phyloP scores from a whole-genome alignment of 2,113 vertebrate species.

The Gavialis gangeticus region DNA sequence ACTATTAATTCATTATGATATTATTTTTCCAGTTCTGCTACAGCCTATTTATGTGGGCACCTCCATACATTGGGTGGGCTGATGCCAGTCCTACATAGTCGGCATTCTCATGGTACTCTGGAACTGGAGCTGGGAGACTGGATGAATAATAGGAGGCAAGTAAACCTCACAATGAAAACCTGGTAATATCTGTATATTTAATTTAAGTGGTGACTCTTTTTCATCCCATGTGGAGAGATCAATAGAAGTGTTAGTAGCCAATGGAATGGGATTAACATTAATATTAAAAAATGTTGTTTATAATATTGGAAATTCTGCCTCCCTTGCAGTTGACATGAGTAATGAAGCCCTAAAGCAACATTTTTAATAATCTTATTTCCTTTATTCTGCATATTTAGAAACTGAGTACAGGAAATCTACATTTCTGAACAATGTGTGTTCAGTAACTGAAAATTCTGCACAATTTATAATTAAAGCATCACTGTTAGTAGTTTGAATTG shows the following conservation, averaged over 20 bases:
- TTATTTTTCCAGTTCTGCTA: conserved; percentile 84
- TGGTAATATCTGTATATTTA: not conserved
- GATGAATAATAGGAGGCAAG: conserved; percentile 93
- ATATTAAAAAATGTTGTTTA: not conserved
- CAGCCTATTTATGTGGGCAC: conserved; percentile 96
- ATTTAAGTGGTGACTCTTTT: not conserved
- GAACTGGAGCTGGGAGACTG: conserved; percentile 97
- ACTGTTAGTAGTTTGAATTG: not conserved
- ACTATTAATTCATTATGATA: not conserved
- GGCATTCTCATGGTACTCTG: conserved; percentile 89
- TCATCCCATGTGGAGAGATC: not conserved
- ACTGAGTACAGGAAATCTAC: not conserved
- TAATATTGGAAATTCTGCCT: not conserved
- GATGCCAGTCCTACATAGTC: conserved; percentile 92
- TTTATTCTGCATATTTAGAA: not conserved
- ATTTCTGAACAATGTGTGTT: not conserved
- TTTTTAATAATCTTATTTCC: not conserved
- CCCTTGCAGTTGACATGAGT: not conserved
- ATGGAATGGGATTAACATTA: not conserved
- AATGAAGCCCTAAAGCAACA: not conserved
- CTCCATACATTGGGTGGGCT: conserved; percentile 93
- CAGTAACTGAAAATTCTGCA: not conserved
- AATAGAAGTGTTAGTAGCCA: not conserved
- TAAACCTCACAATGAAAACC: not conserved
- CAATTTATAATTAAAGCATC: not conserved